Conservation (phyloP, 2,888 invertebrate species). For the Cataglyphis rosenhaueri region DNA sequence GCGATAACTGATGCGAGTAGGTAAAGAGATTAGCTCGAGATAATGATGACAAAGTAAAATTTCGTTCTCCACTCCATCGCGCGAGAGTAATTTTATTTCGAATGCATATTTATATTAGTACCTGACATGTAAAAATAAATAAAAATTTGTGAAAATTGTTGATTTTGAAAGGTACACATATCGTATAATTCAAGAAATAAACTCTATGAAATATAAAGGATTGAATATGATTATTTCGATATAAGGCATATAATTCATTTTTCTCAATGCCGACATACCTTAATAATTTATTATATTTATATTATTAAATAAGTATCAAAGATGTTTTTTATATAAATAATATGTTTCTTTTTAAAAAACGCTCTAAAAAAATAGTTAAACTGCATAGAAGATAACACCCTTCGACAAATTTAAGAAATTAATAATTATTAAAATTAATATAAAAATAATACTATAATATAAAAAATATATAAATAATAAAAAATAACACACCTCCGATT, state of each 20-base stretch:
- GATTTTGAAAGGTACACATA: background rate
- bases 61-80: background rate
- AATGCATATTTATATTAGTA: background rate
- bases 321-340: background rate
- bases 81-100: background rate
- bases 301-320: background rate
- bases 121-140: background rate
- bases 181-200: background rate
- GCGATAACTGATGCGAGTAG: slow-evolving; percentile 25
- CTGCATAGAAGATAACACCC: too few species aligned
- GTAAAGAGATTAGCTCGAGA: slow-evolving; percentile 31
- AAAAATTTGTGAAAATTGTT: background rate
- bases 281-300: background rate
- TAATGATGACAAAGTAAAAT: slow-evolving; percentile 9
- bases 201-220: background rate
- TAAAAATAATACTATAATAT: too few species aligned
- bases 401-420: too few species aligned
- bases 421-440: too few species aligned
- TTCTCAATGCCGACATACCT: background rate
- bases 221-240: background rate
- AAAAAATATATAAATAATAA: too few species aligned
- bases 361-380: background rate
- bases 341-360: background rate
- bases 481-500: too few species aligned
- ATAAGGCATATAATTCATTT: background rate